Evolutionary conservation across 2,797 vertebrate species (phyloP), one percentile per base, ranked within the genome.

Genomic region (Neoniphon sammara): DNA sequence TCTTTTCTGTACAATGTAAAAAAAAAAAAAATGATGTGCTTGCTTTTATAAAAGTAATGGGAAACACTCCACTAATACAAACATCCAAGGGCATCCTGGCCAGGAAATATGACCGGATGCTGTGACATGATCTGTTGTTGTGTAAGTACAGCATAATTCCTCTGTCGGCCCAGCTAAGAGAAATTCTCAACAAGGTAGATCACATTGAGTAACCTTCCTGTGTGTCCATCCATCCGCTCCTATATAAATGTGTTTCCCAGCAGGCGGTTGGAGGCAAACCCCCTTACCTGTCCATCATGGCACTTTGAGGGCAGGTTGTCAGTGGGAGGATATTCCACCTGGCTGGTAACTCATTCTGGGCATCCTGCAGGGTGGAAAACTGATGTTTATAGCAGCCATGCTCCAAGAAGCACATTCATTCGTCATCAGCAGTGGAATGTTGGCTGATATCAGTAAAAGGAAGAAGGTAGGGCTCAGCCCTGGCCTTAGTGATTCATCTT

Each of bases 361-460:
- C 42, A 6, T 85, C 91, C 89, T 53, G 50, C 81, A 58, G 86
- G 84, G 76, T 57, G 66, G 66, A 77, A 75, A 74, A 82, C 84
- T 85, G 86, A 93, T 92, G 85, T 87, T 91, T 82, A 83, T 77
- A 81, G 87, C 81, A 64, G 86, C 82, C 73, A 56, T 21, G 62
- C 85, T 87, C 59, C 5, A 18, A 82, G 79, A 85, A 57, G 80
- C 83, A 69, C 84, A 74, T 84, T 80, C 85, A 90, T 92, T 90
- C 52, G 78, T 92, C 91, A 90, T 83, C 77, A 34, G 55, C 17
- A 15, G 61, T 77, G 60, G 83, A 87, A 85, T 65, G 82, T 60
- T 71, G 64, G 76, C 80, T 75, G 80, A 85, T 77, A 75, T 82
- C 76, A 75, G 82, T 23, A 36, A 70, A 70, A 62, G 73, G 71